Conservation (phyloP, 2,113 vertebrate species). For the Catharus bicknelli region DNA sequence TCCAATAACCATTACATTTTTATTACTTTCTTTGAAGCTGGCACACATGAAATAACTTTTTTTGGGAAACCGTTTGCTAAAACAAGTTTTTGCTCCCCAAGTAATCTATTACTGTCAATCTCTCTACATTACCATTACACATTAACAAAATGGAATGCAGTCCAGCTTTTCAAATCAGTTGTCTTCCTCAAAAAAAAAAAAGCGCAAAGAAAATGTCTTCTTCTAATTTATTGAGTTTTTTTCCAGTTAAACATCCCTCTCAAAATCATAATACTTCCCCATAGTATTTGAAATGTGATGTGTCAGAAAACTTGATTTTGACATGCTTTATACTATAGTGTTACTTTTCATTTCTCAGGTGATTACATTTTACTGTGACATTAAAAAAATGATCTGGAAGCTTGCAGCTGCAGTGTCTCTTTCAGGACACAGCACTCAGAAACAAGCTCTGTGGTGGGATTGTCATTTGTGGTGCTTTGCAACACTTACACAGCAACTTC, state of each 20-base stretch:
- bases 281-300: neutral
- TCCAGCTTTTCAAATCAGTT: neutral
- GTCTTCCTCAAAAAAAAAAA: neutral
- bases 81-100: constrained; percentile 1
- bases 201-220: neutral
- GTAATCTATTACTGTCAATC: neutral
- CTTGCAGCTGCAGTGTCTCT: neutral
- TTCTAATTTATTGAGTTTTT: neutral
- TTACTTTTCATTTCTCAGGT: neutral
- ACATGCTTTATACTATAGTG: neutral
- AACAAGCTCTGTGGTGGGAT: neutral
- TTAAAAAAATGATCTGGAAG: neutral
- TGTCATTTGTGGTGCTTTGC: neutral
- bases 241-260: neutral
- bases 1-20: constrained; percentile 10
- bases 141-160: neutral
- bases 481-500: neutral
- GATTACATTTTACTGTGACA: neutral
- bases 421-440: neutral
- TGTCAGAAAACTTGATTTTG: neutral
- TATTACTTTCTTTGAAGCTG: constrained; percentile 37
- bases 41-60: neutral
- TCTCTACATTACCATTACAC: neutral
- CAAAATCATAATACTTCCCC: neutral
- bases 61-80: constrained; percentile 20